Percentiles rank a stretch among this genome's conserved stretches.
Conservation (phyloP, 2,888 invertebrate species). For the Mimas tiliae region DNA sequence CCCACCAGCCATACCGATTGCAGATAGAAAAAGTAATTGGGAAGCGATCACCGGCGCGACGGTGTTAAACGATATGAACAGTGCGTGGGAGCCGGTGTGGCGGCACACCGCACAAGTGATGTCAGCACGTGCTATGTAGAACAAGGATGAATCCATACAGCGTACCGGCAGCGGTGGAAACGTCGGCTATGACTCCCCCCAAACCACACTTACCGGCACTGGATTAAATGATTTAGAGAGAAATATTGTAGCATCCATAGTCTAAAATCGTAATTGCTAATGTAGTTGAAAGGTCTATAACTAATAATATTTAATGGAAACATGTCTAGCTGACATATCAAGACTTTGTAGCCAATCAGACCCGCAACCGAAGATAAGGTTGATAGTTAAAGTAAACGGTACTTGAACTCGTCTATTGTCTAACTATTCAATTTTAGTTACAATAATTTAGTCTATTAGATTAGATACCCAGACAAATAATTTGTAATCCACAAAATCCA, state of each 20-base stretch:
- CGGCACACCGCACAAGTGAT: constrained; percentile 34
- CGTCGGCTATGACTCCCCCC: background rate
- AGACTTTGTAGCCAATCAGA: no score
- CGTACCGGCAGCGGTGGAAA: background rate
- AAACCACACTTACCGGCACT: background rate
- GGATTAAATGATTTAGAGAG: background rate
- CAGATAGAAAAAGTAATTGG: constrained; percentile 11
- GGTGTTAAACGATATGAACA: constrained; percentile 30
- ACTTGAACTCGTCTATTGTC: no score
- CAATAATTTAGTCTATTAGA: no score
- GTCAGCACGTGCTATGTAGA: constrained; percentile 36
- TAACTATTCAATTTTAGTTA: no score
- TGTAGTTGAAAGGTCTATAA: no score
- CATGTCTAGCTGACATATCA: no score
- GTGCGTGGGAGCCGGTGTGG: constrained; percentile 35
- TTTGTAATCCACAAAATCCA: no score
- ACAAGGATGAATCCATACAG: constrained; percentile 36
- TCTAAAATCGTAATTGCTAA: no score
- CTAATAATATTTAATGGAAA: no score
- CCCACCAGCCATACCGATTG: background rate
- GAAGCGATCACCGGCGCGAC: constrained; percentile 24
- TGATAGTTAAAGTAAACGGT: no score
- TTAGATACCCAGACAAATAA: no score
- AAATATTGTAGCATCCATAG: background rate
- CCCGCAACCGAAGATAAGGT: no score